These are phyloP conservation scores for Drosophila busckii DNA, from an alignment of 1,140 invertebrate genomes.

Conservation along the genomic window DNA sequence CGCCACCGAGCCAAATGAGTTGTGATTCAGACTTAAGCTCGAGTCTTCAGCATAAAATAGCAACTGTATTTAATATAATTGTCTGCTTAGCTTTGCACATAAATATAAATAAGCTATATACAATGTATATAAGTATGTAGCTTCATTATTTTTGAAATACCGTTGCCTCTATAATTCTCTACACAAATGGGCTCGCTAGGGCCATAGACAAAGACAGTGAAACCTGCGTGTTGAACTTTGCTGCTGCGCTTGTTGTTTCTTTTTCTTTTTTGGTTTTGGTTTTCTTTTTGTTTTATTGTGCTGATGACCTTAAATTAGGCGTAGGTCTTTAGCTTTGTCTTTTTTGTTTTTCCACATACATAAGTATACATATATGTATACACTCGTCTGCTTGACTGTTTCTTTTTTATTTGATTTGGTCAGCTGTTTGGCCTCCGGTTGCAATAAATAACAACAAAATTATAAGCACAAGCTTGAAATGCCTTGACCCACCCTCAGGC, in stretches of 20 bases:
- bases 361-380: no score
- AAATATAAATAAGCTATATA: neutral
- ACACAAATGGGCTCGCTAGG: conserved; percentile 54
- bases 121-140: conserved; percentile 5
- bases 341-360: conserved; percentile 21
- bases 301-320: conserved; percentile 76
- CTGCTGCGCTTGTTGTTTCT: conserved; percentile 25
- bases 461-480: conserved; percentile 44
- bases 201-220: conserved; percentile 42
- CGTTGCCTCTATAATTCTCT: conserved; percentile 61
- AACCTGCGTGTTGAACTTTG: conserved; percentile 56
- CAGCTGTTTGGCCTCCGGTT: conserved; percentile 45
- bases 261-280: conserved; percentile 41
- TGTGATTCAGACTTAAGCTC: no score
- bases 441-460: conserved; percentile 60
- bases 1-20: conserved; percentile 25
- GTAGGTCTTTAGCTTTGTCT: conserved; percentile 59
- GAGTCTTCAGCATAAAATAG: neutral
- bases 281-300: conserved; percentile 60
- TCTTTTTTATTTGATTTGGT: conserved; percentile 25
- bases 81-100: conserved; percentile 8
- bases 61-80: conserved; percentile 27
- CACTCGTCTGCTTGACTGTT: conserved; percentile 34
- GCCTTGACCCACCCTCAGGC: conserved; percentile 61
- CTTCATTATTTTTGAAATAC: conserved; percentile 57